Base-by-base conservation (phyloP, 2,113 vertebrate genomes). In the Rana temporaria region DNA sequence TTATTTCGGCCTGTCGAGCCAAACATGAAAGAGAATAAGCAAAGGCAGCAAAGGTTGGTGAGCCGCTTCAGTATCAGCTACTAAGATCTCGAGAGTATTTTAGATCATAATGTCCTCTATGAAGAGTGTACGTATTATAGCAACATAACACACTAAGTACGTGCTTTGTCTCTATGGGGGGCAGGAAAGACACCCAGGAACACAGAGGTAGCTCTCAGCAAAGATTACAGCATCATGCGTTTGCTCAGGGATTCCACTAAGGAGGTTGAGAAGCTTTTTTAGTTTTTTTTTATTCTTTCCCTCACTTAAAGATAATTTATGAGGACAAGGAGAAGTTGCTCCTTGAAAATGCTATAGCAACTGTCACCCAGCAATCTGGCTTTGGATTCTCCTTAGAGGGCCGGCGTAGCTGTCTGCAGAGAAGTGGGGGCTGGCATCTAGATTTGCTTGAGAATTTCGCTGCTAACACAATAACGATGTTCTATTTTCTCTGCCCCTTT, bases 261-360 rank as follows among this genome's bases (percentile, higher is more conserved):
- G 94, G 81, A 76, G 71, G 38, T 30, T 68, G 63, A 83, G 72
- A 62, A 74, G 60, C 91, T 26, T 65, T 78, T 78, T 60, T 63
- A 15, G 94, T 93, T 93, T 74, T 74, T 75, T 98, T 63, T 71
- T 63, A 34, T 94, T 92, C 93, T 95, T 96, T 98, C 93, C 95
- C 96, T 97, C 97, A 97, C 96, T 98, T 96, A 95, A 96, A 94
- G 94, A 96, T 97, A 97, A 98, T 98, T 98, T 97, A 98, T 97
- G 95, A 76, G 53, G 63, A 97, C 94, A 95, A 98, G 96, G 96
- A 97, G 93, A 94, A 93, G 94, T 94, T 95, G 95, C 95, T 97
- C 94, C 96, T 97, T 96, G 96, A 98, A 95, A 97, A 97, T 96
- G 95, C 96, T 98, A 97, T 98, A 98, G 97, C 96, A 98, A 98